Base-by-base conservation (phyloP, 2,888 invertebrate species). In the Trissolcus brochymenae region DNA sequence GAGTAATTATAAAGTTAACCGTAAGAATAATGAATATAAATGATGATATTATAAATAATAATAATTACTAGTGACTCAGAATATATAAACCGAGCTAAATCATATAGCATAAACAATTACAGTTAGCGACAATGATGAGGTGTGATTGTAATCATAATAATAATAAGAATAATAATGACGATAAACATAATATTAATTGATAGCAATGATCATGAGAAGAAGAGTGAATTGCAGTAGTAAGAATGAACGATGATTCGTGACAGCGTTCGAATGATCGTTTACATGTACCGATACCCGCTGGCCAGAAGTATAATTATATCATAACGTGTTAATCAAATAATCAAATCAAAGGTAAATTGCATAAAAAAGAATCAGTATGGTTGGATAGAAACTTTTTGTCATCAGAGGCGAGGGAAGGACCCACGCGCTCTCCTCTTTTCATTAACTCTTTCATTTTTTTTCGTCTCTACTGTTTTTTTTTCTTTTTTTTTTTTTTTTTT, bases 261-360 rank as follows among this genome's bases (percentile, higher is more conserved):
- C 56, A 19, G 35, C 25, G 25, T 21, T 67, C 57, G 67, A 67
- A 62, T 35, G 51, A 59, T 67, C 57, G 62, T 74, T 49, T 43
- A 43, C 25, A 25, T 66, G 49, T 66, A 68, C 77, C 77, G 70
- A 78, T 70, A 70, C 54, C 64, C 73, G 73, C 72, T 62, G 68
- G 76, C 66, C 67, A 72, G 74, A 67, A 80, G 17, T 76, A 72
- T 61, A 79, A 73, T 71, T 65, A 16, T 66, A 65, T 70, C 73
- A 73, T 70, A 70, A 60, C 7, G n/a, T 73, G 72, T 77, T 72
- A 77, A 77, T 72, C 13, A 76, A 79, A 72, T 77, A 71, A 82
- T 81, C 79, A 83, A 84, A 82, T 78, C 80, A 82, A 83, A 83
- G 81, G 81, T 81, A 82, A 83, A 81, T 76, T 76, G 67, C 35